Evolutionary conservation across 2,888 invertebrate species (phyloP).

Genomic region (Notodromas monacha): DNA sequence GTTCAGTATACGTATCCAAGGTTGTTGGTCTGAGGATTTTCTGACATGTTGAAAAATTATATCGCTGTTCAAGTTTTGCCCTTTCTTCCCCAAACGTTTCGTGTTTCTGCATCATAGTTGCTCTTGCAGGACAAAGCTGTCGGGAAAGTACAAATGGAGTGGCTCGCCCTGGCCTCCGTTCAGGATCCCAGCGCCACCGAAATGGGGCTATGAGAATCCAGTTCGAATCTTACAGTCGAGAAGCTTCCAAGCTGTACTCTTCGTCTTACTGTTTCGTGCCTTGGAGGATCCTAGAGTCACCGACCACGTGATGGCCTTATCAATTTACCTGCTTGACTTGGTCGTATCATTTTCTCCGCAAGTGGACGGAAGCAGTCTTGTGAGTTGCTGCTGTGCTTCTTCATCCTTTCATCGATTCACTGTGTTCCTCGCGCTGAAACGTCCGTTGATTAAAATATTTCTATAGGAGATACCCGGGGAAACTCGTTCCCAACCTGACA

Average conservation of each 20-base stretch:
- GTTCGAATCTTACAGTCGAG: conserved; percentile 23
- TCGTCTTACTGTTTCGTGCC: conserved; percentile 51
- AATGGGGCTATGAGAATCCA: conserved; percentile 32
- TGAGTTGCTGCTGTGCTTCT: too few relatives aligned
- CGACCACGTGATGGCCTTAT: conserved; percentile 57
- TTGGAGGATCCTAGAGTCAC: conserved; percentile 35
- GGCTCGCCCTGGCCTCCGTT: conserved; percentile 45
- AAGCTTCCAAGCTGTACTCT: conserved; percentile 31
- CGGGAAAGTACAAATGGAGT: conserved; percentile 20
- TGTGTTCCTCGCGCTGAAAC: too few relatives aligned
- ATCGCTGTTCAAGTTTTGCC: too few relatives aligned
- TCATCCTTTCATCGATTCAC: too few relatives aligned
- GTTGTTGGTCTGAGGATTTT: conserved; percentile 12
- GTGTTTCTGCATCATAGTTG: background rate
- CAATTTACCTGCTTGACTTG: conserved; percentile 54
- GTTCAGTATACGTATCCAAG: background rate
- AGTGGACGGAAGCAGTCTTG: background rate
- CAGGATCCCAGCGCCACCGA: conserved; percentile 29
- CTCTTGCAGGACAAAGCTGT: conserved; percentile 22
- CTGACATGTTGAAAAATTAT: too few relatives aligned
- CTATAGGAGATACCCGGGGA: too few relatives aligned
- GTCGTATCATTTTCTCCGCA: conserved; percentile 23
- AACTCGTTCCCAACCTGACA: too few relatives aligned
- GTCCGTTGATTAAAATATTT: too few relatives aligned
- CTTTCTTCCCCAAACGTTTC: conserved; percentile 8